These are phyloP conservation scores for Platichthys stellatus DNA, from an alignment of 2,113 vertebrate genomes.

Conservation along the genomic window DNA sequence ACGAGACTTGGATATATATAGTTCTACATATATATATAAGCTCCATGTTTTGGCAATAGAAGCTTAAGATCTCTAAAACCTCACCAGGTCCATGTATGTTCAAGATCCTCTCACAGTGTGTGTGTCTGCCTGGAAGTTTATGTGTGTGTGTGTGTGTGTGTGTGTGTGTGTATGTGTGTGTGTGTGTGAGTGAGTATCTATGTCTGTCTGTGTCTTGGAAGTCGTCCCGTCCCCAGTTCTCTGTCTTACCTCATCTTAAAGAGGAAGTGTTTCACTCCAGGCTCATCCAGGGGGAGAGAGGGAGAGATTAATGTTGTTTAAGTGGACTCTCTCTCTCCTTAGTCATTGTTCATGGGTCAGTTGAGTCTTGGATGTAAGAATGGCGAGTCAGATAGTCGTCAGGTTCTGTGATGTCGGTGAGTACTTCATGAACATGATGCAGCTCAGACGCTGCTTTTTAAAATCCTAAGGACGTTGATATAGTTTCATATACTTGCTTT, in stretches of 20 bases:
- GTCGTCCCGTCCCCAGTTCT: slow-evolving; percentile 3
- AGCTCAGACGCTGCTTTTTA: not conserved
- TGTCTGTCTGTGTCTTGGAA: slow-evolving; percentile 58
- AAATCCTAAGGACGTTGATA: too few relatives aligned
- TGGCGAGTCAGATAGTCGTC: slow-evolving; percentile 35
- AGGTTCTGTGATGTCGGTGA: slow-evolving; percentile 49
- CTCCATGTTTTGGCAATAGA: slow-evolving; percentile 35
- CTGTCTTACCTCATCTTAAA: slow-evolving; percentile 37
- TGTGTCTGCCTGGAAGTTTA: not conserved
- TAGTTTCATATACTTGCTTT: too few relatives aligned
- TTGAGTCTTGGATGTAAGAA: slow-evolving; percentile 10
- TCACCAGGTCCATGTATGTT: not conserved
- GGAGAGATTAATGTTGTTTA: slow-evolving; percentile 1
- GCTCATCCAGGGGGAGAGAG: not conserved
- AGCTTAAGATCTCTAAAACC: slow-evolving; percentile 10
- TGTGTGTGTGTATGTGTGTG: not conserved
- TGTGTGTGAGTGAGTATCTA: slow-evolving; percentile 36
- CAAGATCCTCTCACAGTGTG: not conserved
- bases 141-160: not conserved
- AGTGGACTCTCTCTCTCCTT: not conserved
- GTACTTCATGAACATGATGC: slow-evolving; percentile 19
- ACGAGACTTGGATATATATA: not conserved
- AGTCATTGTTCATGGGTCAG: slow-evolving; percentile 22
- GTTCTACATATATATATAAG: not conserved
- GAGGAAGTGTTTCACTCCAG: slow-evolving; percentile 12